phyloP scores from a whole-genome alignment of 1,140 invertebrate species.

The Halictus rubicundus region DNA sequence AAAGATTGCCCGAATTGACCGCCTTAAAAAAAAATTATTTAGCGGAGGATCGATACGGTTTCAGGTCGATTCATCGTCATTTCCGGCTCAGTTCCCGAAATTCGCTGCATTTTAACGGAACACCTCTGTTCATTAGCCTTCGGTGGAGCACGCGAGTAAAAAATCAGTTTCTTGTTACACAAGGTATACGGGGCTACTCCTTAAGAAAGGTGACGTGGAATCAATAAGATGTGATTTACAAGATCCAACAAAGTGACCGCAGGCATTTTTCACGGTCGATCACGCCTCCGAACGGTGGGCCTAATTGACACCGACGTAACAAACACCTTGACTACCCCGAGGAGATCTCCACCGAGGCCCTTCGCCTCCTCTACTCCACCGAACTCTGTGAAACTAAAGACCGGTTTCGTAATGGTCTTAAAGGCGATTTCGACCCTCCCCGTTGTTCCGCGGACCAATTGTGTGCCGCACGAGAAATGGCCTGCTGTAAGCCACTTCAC shows the following conservation, averaged over 20 bases:
- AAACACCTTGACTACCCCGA: conserved; percentile 56
- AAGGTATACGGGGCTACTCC: neutral
- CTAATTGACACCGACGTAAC: conserved; percentile 65
- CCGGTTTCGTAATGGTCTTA: conserved; percentile 63
- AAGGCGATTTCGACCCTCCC: conserved; percentile 39
- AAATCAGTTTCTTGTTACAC: neutral
- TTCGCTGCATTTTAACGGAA: neutral
- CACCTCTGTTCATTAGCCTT: neutral
- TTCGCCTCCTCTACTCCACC: conserved; percentile 48
- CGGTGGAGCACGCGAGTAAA: neutral
- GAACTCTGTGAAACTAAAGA: conserved; percentile 58
- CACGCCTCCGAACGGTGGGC: conserved; percentile 53
- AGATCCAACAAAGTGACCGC: conserved; percentile 62
- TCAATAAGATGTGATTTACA: conserved; percentile 66
- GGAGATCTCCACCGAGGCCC: conserved; percentile 39
- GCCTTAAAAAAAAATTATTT: no score
- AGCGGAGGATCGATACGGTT: no score
- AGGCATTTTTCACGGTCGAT: conserved; percentile 61
- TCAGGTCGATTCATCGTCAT: no score
- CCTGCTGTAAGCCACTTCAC: conserved; percentile 9
- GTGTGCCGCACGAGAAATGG: conserved; percentile 1
- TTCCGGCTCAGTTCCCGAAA: no score
- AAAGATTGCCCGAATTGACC: no score
- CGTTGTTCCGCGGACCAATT: conserved; percentile 36
- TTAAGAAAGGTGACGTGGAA: conserved; percentile 40